Evolutionary conservation across 2,113 vertebrate genomes (phyloP).

Genomic region (Poeciliopsis retropinna): DNA sequence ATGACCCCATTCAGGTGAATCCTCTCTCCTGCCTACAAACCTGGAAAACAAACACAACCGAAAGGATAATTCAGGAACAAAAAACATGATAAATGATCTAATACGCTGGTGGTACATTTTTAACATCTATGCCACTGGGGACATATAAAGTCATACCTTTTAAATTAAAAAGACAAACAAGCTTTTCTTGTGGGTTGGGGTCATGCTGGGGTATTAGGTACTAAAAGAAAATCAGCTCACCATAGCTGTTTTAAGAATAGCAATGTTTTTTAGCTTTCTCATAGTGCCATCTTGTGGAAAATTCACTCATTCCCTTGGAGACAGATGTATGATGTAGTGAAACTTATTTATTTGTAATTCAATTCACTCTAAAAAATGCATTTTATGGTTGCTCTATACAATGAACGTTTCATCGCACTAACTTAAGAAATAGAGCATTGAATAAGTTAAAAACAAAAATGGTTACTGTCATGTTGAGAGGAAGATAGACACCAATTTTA

Average conservation of each 20-base stretch:
- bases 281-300: slow-evolving; percentile 61
- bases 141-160: neutral
- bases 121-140: too few species aligned
- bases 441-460: neutral
- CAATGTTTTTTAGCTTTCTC: slow-evolving; percentile 3
- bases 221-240: neutral
- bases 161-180: neutral
- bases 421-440: neutral
- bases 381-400: neutral
- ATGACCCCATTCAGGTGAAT: slow-evolving; percentile 41
- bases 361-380: neutral
- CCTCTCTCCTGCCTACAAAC: neutral
- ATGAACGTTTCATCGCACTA: too few species aligned
- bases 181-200: neutral
- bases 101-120: too few species aligned
- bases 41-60: neutral
- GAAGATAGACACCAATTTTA: too few species aligned
- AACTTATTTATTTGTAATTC: neutral
- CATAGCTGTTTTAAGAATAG: too few species aligned
- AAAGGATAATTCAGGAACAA: neutral
- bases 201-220: neutral
- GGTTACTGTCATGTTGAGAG: neutral
- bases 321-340: neutral
- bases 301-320: neutral
- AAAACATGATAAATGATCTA: too few species aligned